Base-by-base conservation (phyloP, 64 coral and sea anemone species). In the Astreopora myriophthalma region DNA sequence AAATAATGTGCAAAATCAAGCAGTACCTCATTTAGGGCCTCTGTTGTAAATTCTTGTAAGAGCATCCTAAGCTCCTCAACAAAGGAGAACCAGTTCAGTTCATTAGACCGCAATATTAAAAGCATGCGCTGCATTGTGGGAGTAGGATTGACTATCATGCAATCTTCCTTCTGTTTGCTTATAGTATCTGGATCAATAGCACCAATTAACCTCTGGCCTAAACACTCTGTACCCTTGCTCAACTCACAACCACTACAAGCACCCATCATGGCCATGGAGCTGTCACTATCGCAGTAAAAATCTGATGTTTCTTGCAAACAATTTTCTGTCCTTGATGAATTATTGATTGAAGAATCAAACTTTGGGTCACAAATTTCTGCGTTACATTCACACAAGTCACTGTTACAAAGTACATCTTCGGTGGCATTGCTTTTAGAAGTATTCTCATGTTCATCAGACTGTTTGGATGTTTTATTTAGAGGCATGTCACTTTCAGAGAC, bases 41-140 rank as follows among this genome's bases (percentile, higher is more conserved):
- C 92, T 52, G 67, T 34, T 3, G 38, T 81, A 27, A 69, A 88
- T n/a, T 34, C 34, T n/a, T 33, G 65, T 19, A 88, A 30, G 9
- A 60, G 69, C 22, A 39, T 40, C 27, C 26, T 71, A 10, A 94
- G 12, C 31, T 84, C 75, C n/a, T 29, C 76, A 73, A 73, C 68
- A 94, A 94, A 90, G 26, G 68, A 46, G 71, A 89, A 85, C 87
- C 93, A 85, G 71, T 94, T 94, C 19, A 85, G 58, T 6, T 76
- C 38, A 42, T 85, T 94, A 26, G 73, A 70, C 63, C 92, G 16
- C 48, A 74, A 40, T 14, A 74, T 36, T 1, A 72, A 35, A 14
- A 74, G 23, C 17, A 44, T 33, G 9, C 30, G 19, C 60, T 60
- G 52, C 80, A 73, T 60, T 55, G 73, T 5, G 65, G 69, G 35